A percentile compares a stretch with the other conserved stretches of the same genome.
Evolutionary conservation across 1,140 invertebrate genomes (phyloP).

Genomic region (Amphibalanus amphitrite): DNA sequence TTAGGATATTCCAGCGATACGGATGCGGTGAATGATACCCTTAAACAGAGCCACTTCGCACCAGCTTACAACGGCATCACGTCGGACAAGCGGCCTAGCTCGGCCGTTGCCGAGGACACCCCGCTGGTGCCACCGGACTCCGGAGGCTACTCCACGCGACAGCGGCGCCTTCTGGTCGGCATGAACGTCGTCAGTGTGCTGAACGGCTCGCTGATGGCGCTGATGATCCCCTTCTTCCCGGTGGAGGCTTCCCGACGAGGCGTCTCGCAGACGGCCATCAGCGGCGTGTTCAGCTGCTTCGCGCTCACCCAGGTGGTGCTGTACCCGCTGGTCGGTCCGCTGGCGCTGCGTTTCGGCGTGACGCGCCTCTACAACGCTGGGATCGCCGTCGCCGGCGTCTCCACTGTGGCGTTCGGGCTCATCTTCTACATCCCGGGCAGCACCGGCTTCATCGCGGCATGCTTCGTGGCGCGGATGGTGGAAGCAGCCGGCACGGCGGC

Average conservation of each 20-base stretch:
- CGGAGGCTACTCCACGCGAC: too few relatives aligned
- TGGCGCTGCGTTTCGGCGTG: conserved; percentile 34
- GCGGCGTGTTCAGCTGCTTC: too few relatives aligned
- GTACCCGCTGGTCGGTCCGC: too few relatives aligned
- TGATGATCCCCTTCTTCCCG: conserved; percentile 28
- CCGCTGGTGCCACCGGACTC: too few relatives aligned
- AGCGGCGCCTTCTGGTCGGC: conserved; percentile 23
- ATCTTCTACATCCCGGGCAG: conserved; percentile 33
- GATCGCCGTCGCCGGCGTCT: conserved; percentile 27
- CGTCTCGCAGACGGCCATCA: conserved; percentile 21
- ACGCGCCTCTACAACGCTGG: conserved; percentile 27
- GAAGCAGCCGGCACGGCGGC: too few relatives aligned
- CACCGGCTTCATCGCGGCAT: conserved; percentile 31
- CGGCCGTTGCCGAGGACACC: too few relatives aligned
- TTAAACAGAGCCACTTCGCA: too few relatives aligned
- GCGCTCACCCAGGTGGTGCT: too few relatives aligned
- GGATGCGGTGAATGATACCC: too few relatives aligned
- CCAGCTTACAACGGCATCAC: too few relatives aligned
- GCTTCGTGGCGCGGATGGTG: conserved; percentile 33
- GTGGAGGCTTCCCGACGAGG: conserved; percentile 26
- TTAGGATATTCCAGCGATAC: too few relatives aligned
- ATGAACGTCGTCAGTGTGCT: conserved; percentile 30
- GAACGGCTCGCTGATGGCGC: conserved; percentile 27
- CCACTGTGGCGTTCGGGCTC: conserved; percentile 24
- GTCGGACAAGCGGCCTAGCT: too few relatives aligned